Evolutionary conservation across 1,140 invertebrate species (phyloP).

Genomic region (Halyomorpha halys): DNA sequence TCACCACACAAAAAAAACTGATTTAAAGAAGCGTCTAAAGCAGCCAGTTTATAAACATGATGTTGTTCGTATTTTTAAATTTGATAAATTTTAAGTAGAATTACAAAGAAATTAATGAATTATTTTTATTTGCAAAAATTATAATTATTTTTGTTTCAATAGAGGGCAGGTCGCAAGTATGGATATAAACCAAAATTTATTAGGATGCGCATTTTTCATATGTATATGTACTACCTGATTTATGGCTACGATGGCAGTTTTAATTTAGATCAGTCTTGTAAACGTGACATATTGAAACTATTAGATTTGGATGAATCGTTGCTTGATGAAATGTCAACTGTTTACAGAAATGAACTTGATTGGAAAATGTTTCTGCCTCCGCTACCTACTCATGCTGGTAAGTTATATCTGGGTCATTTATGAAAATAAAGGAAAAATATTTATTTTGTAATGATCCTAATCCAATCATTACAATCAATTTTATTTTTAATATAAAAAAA

Average conservation of each 20-base stretch:
- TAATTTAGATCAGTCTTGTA: slow-evolving; percentile 32
- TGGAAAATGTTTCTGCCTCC: slow-evolving; percentile 70
- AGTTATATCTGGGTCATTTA: too few relatives aligned
- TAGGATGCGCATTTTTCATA: slow-evolving; percentile 53
- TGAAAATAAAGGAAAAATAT: too few relatives aligned
- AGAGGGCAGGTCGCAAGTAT: slow-evolving; percentile 19
- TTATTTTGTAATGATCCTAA: too few relatives aligned
- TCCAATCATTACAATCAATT: too few relatives aligned
- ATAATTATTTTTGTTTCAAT: background rate
- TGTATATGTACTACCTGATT: slow-evolving; percentile 56
- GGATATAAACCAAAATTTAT: slow-evolving; percentile 54
- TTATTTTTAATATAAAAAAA: too few relatives aligned
- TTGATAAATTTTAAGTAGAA: background rate
- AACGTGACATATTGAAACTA: slow-evolving; percentile 32
- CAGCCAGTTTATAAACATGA: background rate
- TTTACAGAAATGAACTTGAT: slow-evolving; percentile 43
- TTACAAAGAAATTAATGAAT: background rate
- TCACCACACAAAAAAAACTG: background rate
- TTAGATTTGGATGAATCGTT: slow-evolving; percentile 10
- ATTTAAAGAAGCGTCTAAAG: background rate
- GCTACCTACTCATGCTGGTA: slow-evolving; percentile 48
- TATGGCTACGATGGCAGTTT: slow-evolving; percentile 43
- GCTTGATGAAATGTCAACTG: slow-evolving; percentile 37
- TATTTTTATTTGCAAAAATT: background rate
- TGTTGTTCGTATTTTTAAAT: background rate